phyloP scores from a whole-genome alignment of 2,113 vertebrate genomes.

The Leptocoma aspasia region DNA sequence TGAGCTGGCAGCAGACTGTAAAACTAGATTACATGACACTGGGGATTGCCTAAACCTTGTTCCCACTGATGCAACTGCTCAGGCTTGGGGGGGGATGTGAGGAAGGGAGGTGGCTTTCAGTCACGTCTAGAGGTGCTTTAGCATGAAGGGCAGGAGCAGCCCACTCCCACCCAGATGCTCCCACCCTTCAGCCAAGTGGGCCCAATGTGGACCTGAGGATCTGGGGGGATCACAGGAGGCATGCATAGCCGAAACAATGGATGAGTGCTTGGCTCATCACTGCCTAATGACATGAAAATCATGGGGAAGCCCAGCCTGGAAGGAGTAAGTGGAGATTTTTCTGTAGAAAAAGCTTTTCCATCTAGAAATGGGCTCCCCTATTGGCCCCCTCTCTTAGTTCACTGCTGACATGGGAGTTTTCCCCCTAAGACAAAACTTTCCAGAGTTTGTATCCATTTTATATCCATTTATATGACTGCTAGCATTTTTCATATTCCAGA shows the following conservation, averaged over 20 bases:
- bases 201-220: background rate
- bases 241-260: background rate
- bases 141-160: background rate
- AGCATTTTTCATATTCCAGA: constrained; percentile 28
- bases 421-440: constrained; percentile 33
- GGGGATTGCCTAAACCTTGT: constrained; percentile 11
- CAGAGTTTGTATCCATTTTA: background rate
- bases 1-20: background rate
- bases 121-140: background rate
- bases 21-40: constrained; percentile 35
- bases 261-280: accelerated
- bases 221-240: background rate
- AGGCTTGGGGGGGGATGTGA: background rate
- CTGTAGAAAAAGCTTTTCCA: background rate
- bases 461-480: constrained; percentile 15
- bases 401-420: background rate
- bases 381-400: background rate
- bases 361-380: background rate
- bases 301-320: background rate
- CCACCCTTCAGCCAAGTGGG: background rate
- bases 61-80: background rate
- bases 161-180: background rate
- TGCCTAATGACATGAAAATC: background rate
- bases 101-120: background rate
- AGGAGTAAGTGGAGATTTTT: background rate